Evolutionary conservation across 1,140 invertebrate genomes (phyloP), one percentile per base, ranked within the genome.

Genomic region (Agrilus planipennis): DNA sequence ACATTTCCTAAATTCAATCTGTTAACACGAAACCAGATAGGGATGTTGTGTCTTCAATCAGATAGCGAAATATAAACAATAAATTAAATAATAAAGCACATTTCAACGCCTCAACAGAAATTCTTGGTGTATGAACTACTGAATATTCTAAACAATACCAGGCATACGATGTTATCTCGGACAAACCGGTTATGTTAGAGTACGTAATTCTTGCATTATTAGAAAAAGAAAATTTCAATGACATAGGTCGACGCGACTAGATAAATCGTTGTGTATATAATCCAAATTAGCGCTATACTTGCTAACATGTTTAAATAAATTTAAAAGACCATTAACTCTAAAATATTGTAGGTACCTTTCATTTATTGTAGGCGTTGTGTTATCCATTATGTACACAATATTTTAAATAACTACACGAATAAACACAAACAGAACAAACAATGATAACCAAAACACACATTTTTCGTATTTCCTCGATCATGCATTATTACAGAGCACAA

Each of bases 361-460:
- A 20, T 39, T 41, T 42, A 45, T 12, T 14, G 34, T 21, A n/a
- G 46, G n/a, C 3, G 39, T 16, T 29, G 31, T 38, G 36, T 50
- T 52, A 50, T 52, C 47, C 51, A 52, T 52, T 41, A 37, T 39
- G 22, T 41, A 22, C 42, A 38, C 34, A 20, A 50, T 25, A 27
- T 41, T 11, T 31, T 43, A 46, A 31, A 46, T 34, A 34, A 45
- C 39, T 42, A 42, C 45, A 44, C 38, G 34, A 44, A 42, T 41
- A 37, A 44, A 48, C 42, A 34, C 45, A 39, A 44, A n/a, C n/a
- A n/a, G n/a, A 51, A 46, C 35, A 49, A 45, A 28, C 32, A 44
- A 29, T 42, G 43, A 46, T 40, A 32, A 51, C 38, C 37, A 45
- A 38, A 48, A 43, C 38, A 51, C 45, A 50, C 49, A 51, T 53